Base-by-base conservation (phyloP, 2,888 invertebrate species). In the Tortrix viridana region DNA sequence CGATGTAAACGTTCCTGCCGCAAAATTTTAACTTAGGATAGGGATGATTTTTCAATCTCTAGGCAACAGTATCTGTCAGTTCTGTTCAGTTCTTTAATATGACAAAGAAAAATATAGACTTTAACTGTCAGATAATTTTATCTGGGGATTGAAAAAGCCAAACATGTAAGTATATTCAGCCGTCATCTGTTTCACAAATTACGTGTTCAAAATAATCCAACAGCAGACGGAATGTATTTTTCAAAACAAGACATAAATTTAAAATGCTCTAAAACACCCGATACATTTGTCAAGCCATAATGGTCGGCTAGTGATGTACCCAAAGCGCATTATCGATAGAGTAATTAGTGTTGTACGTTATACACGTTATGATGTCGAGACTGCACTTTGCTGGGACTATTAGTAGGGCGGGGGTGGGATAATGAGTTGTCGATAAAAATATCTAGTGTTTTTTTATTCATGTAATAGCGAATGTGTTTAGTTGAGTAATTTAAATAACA, bases 321-420 rank as follows among this genome's bases (percentile, higher is more conserved):
- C 69, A 68, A 71, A 72, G 65, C 67, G 60, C 75, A 77, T 77
- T 78, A 78, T 78, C 62, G 62, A 62, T 64, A 37, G 75, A 74
- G 74, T 83, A 88, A 89, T 89, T 88, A 89, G 84, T 81, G 85
- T 69, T 69, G 84, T 88, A 83, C 80, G 82, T 89, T 86, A 82
- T 86, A 84, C 84, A 87, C 72, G 77, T 89, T 87, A 89, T 81
- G 86, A 80, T 71, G 85, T 80, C 88, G 86, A 81, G 89, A 89
- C 88, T 85, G 88, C 89, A 89, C 88, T 88, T 77, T 80, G 74
- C 71, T 71, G 68, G 67, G 75, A 77, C 81, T 79, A 82, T 84
- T 86, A 85, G 68, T 83, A 88, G 84, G 66, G 85, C 48, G 74
- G 86, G 38, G 18, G 9, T 7, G 5, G 16, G 50, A 12, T 60